Base-by-base conservation (phyloP, 2,797 vertebrate genomes). In the Aldrovandia affinis region DNA sequence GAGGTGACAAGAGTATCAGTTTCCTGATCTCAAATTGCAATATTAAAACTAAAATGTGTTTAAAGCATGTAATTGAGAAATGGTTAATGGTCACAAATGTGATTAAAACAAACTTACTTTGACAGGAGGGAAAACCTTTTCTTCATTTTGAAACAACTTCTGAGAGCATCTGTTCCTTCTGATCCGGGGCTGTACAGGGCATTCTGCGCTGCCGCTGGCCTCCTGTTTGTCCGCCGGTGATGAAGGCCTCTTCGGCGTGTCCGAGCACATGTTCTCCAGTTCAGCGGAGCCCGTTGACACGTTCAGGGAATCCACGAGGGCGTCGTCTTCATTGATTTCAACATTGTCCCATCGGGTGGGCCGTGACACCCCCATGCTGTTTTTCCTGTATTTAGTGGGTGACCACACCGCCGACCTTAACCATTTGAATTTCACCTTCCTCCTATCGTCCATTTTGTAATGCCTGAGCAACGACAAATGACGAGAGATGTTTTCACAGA, bases 191-290 rank as follows among this genome's bases (percentile, higher is more conserved):
- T 84, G 42, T 90, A 92, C 86, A 87, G 83, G 39, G 92, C 89
- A 77, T 57, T 54, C 89, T 86, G 89, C 55, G 85, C 83, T 22
- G 22, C 0, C 50, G 86, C 87, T 4, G 81, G 36, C 3, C 3
- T n/a, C 0, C 18, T 85, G 36, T 33, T 61, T n/a, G 4, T 84
- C 84, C 86, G 82, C 20, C 3, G 0, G 88, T 36, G 10, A 57
- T 30, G 73, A 83, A 0, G 85, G 82, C 85, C 88, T 91, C 85
- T 93, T 93, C 18, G 94, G 93, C 5, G 92, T 93, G 78, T 87
- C 59, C 50, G 95, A 89, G 83, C 88, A 89, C 18, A 90, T 83
- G 61, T 81, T 81, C 63, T 86, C 85, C 70, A 94, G 78, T 1
- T 83, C 83, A n/a, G 52, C 86, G 0, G 91, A 89, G 52, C 89